These are phyloP conservation scores for Andrena praecox DNA, from an alignment of 2,888 invertebrate genomes.

Conservation along the genomic window DNA sequence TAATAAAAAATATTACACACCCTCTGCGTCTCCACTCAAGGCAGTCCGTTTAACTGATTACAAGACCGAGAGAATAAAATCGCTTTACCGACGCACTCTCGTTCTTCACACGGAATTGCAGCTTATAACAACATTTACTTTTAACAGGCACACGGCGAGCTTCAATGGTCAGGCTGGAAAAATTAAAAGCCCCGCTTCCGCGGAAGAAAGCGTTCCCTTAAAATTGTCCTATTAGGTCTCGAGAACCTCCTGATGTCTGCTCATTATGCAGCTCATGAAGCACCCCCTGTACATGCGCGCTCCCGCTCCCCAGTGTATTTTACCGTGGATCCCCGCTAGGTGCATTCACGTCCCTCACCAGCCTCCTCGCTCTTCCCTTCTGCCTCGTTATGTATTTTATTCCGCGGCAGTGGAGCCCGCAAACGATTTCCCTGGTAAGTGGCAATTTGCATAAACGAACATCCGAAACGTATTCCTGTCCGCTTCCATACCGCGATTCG, in stretches of 20 bases:
- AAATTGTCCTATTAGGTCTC: slow-evolving; percentile 1
- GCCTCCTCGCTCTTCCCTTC: slow-evolving; percentile 40
- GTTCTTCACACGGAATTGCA: too few species aligned
- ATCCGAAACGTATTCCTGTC: slow-evolving; percentile 65
- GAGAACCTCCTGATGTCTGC: slow-evolving; percentile 18
- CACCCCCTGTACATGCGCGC: slow-evolving; percentile 13
- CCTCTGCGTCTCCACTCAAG: too few species aligned
- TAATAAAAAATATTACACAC: too few species aligned
- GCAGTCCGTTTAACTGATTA: too few species aligned
- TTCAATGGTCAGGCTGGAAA: background rate
- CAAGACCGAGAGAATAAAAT: too few species aligned
- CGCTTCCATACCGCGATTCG: slow-evolving; percentile 65
- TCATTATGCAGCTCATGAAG: slow-evolving; percentile 43
- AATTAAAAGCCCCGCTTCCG: too few species aligned
- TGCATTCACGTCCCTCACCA: slow-evolving; percentile 28
- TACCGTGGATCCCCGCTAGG: slow-evolving; percentile 20
- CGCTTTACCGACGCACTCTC: too few species aligned
- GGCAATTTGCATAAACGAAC: slow-evolving; percentile 76
- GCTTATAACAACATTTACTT: too few species aligned
- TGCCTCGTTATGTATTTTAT: slow-evolving; percentile 68
- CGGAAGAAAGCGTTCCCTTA: background rate
- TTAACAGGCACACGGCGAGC: too few species aligned
- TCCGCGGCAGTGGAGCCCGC: slow-evolving; percentile 43
- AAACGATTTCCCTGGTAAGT: slow-evolving; percentile 69
- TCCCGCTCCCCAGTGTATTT: slow-evolving; percentile 25